A percentile compares a stretch with the other conserved stretches of the same genome.
Evolutionary conservation across 1,140 invertebrate genomes (phyloP).

Genomic region (Bacillus rossius): DNA sequence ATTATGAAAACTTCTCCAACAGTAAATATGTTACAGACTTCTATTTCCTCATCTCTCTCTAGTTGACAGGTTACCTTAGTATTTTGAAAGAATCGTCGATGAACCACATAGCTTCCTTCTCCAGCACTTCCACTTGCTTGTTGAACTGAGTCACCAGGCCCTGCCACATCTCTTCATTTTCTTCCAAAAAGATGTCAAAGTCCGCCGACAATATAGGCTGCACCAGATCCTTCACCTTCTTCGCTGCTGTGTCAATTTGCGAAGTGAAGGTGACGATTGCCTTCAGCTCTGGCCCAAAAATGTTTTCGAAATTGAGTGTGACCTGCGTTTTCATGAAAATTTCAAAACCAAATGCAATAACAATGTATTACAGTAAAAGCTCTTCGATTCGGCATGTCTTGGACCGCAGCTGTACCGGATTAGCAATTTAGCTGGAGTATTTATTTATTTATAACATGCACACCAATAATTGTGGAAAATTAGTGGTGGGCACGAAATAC

Average conservation of each 20-base stretch:
- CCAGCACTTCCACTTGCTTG: conserved; percentile 62
- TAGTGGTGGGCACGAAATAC: too few species aligned
- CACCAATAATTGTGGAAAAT: too few species aligned
- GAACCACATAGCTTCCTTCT: conserved; percentile 75
- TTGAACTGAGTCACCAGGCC: conserved; percentile 70
- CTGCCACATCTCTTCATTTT: conserved; percentile 77
- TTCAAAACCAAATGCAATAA: neutral
- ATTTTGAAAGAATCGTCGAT: conserved; percentile 81
- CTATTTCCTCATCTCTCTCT: too few species aligned
- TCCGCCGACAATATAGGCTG: conserved; percentile 66
- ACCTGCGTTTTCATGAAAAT: conserved; percentile 42
- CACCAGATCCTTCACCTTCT: conserved; percentile 63
- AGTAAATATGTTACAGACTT: too few species aligned
- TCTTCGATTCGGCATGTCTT: too few species aligned
- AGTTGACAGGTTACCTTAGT: conserved; percentile 54
- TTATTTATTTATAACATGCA: too few species aligned
- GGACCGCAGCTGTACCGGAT: too few species aligned
- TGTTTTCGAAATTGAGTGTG: conserved; percentile 80
- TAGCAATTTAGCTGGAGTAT: too few species aligned
- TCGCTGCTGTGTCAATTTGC: conserved; percentile 74
- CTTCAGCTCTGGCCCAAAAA: conserved; percentile 81
- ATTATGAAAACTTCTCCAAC: too few species aligned
- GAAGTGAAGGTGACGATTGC: conserved; percentile 78
- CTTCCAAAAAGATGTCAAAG: conserved; percentile 73
- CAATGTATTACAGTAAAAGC: too few species aligned